Conservation (phyloP, 2,888 invertebrate species). For the Ethmia dodecea region DNA sequence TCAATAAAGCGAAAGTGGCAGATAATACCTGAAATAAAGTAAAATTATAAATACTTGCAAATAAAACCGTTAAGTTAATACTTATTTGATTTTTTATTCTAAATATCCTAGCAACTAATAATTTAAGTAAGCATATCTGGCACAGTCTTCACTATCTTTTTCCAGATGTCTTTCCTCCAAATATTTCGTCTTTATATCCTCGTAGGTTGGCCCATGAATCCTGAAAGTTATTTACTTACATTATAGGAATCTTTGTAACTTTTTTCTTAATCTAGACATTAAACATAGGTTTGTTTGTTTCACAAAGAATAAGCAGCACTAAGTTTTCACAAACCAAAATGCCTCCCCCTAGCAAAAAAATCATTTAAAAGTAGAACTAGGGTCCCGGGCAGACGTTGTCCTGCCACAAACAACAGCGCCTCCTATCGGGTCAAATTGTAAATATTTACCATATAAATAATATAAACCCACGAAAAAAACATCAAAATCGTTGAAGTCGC, state of each 20-base stretch:
- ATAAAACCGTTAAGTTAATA: no score
- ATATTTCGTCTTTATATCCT: conserved; percentile 60
- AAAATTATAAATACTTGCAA: neutral
- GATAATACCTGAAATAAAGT: neutral
- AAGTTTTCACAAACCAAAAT: neutral
- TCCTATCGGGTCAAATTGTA: no score
- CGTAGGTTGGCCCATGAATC: conserved; percentile 59
- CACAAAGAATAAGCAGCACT: neutral
- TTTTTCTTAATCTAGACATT: neutral
- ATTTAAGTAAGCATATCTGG: no score
- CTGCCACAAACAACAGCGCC: no score
- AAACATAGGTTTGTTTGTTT: neutral
- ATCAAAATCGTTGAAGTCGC: no score
- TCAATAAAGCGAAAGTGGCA: neutral
- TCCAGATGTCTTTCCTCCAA: conserved; percentile 45
- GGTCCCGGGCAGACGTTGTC: no score
- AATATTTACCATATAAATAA: no score
- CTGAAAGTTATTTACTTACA: conserved; percentile 27
- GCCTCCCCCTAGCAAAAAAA: neutral
- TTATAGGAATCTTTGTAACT: no score
- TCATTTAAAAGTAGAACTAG: neutral
- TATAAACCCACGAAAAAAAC: no score
- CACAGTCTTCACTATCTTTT: no score
- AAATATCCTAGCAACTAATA: no score
- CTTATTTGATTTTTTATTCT: no score